Conservation (phyloP, 2,888 invertebrate species). For the Lasioglossum villosulum region DNA sequence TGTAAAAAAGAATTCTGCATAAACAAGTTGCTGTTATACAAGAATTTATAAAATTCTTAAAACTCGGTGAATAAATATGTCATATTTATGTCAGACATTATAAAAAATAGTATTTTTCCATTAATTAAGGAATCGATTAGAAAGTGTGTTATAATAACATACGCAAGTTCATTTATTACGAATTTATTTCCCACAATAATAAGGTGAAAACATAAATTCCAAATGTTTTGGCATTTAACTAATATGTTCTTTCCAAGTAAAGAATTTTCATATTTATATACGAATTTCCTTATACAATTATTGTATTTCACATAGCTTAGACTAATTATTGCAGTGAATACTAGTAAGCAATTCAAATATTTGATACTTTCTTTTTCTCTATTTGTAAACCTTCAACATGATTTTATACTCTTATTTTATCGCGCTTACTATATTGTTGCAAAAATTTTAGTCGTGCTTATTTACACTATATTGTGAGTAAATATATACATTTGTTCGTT, state of each 20-base stretch:
- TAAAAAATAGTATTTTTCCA: constrained; percentile 32
- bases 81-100: constrained; percentile 30
- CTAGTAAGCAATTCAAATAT: constrained; percentile 39
- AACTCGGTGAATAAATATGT: constrained; percentile 27
- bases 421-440: constrained; percentile 17
- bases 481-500: constrained; percentile 10
- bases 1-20: constrained; percentile 31
- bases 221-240: constrained; percentile 53
- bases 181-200: constrained; percentile 40
- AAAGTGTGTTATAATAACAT: constrained; percentile 19
- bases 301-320: constrained; percentile 39
- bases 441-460: constrained; percentile 34
- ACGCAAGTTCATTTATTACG: constrained; percentile 9
- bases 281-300: constrained; percentile 46
- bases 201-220: constrained; percentile 41
- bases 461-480: constrained; percentile 15
- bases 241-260: constrained; percentile 25
- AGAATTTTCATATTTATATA: constrained; percentile 36
- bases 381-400: constrained; percentile 38
- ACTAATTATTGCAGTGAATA: constrained; percentile 38
- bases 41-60: constrained; percentile 36
- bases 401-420: constrained; percentile 29
- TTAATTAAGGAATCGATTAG: constrained; percentile 32
- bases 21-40: constrained; percentile 28
- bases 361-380: constrained; percentile 42